phyloP scores from a whole-genome alignment of 1,140 invertebrate species.

The Caerostris extrusa region DNA sequence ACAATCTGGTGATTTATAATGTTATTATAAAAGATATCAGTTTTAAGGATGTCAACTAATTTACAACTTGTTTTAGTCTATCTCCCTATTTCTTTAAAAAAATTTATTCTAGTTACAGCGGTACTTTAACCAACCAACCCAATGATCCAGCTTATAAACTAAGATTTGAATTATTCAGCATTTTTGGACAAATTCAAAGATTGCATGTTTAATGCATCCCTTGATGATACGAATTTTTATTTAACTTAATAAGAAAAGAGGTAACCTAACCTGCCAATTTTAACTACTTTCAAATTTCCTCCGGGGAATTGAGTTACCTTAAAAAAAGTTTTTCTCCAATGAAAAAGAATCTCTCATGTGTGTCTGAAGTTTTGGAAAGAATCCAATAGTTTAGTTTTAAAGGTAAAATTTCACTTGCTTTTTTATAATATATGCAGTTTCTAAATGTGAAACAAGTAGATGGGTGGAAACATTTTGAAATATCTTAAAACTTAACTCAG shows the following conservation, averaged over 20 bases:
- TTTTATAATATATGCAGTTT: neutral
- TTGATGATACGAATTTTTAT: neutral
- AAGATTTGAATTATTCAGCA: too few relatives aligned
- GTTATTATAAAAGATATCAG: too few relatives aligned
- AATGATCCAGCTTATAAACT: too few relatives aligned
- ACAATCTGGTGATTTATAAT: too few relatives aligned
- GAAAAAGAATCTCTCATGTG: neutral
- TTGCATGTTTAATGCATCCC: neutral
- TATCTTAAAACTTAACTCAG: too few relatives aligned
- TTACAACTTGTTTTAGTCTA: too few relatives aligned
- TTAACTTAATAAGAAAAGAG: neutral
- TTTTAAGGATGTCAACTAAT: too few relatives aligned
- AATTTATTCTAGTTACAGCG: too few relatives aligned
- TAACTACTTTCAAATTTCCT: neutral
- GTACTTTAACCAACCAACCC: too few relatives aligned
- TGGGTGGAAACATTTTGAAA: too few relatives aligned
- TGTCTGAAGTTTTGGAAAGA: neutral
- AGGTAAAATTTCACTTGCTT: neutral
- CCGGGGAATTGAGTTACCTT: neutral
- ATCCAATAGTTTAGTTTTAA: neutral
- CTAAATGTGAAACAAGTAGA: neutral
- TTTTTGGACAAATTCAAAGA: neutral
- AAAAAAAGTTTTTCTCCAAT: neutral
- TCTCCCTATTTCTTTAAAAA: too few relatives aligned
- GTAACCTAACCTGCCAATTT: neutral